Evolutionary conservation across 2,888 invertebrate species (phyloP).

Genomic region (Abscondita cerata): DNA sequence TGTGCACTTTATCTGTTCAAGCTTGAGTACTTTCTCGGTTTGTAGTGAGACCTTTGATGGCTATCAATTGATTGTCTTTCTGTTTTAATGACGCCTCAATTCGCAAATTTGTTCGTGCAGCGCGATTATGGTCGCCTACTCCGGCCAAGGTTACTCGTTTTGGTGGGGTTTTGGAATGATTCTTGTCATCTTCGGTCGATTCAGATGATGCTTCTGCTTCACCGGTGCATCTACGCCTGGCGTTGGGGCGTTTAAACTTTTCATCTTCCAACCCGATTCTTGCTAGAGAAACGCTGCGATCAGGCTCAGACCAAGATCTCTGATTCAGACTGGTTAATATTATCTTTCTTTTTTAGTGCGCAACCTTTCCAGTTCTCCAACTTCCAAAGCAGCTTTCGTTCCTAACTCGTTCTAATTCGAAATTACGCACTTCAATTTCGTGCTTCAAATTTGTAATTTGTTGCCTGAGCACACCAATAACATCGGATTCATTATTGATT

Average conservation of each 20-base stretch:
- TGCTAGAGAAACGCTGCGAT: constrained; percentile 79
- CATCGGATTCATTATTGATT: constrained; percentile 39
- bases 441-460: constrained; percentile 56
- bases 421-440: constrained; percentile 54
- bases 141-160: constrained; percentile 42
- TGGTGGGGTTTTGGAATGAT: constrained; percentile 38
- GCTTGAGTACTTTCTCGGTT: constrained; percentile 29
- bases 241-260: constrained; percentile 56
- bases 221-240: constrained; percentile 16
- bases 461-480: constrained; percentile 51
- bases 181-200: constrained; percentile 52
- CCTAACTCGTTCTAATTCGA: constrained; percentile 47
- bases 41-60: constrained; percentile 31
- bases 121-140: constrained; percentile 46
- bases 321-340: constrained; percentile 73
- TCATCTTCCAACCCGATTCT: constrained; percentile 74
- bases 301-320: constrained; percentile 90
- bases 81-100: constrained; percentile 57
- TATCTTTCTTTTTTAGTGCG: constrained; percentile 36
- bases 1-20: constrained; percentile 31
- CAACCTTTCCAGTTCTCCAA: constrained; percentile 30
- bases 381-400: constrained; percentile 5
- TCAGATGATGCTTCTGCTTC: constrained; percentile 39
- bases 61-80: constrained; percentile 57
- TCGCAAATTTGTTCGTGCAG: constrained; percentile 58